A percentile compares a stretch with the other conserved stretches of the same genome.
Evolutionary conservation across 2,797 vertebrate genomes (phyloP).

Genomic region (Danio albolineatus): DNA sequence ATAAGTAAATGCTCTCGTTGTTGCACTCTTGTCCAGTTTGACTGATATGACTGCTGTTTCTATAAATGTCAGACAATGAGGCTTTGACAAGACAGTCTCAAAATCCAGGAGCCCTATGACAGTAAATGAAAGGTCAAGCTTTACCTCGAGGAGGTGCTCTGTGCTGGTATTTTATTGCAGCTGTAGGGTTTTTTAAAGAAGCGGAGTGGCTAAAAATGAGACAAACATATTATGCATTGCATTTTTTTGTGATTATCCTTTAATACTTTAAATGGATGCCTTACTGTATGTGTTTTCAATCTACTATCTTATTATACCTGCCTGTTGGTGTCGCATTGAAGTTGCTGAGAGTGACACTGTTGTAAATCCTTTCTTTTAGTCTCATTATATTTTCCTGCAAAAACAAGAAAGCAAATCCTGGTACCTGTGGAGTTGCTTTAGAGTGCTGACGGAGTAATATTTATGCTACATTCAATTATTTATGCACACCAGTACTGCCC

Average conservation of each 20-base stretch:
- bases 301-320: conserved; percentile 31
- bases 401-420: conserved; percentile 53
- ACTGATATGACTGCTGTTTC: neutral
- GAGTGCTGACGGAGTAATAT: conserved; percentile 54
- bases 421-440: conserved; percentile 46
- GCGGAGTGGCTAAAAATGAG: neutral
- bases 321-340: conserved; percentile 6
- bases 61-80: conserved; percentile 12
- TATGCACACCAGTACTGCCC: conserved; percentile 51
- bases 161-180: neutral
- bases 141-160: conserved; percentile 7
- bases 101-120: neutral
- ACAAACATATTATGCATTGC: neutral
- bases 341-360: conserved; percentile 33
- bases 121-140: conserved; percentile 24
- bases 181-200: neutral
- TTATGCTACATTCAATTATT: conserved; percentile 62
- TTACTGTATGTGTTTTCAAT: conserved; percentile 22
- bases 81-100: neutral
- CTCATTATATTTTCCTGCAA: conserved; percentile 64
- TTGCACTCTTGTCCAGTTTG: neutral
- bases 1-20: neutral
- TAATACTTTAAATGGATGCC: conserved; percentile 23
- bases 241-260: conserved; percentile 19
- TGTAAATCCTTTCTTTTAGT: conserved; percentile 73